These are phyloP conservation scores for Graphium colonna DNA, from an alignment of 2,888 invertebrate genomes.

Conservation along the genomic window DNA sequence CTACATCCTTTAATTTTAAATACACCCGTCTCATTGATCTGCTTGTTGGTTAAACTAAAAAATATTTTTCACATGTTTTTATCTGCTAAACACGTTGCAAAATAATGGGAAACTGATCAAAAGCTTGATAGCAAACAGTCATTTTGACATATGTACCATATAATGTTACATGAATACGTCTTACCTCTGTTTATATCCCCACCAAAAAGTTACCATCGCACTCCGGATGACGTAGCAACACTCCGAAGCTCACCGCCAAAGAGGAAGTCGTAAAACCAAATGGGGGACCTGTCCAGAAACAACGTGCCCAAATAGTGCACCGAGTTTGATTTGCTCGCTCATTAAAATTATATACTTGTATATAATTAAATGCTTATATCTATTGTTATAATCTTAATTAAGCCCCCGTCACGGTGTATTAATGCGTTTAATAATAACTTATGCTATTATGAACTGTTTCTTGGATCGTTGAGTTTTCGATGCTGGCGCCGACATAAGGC, in stretches of 20 bases:
- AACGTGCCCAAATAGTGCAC: conserved; percentile 11
- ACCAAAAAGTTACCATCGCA: too few species aligned
- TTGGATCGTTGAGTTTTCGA: conserved; percentile 56
- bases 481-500: conserved; percentile 38
- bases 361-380: conserved; percentile 36
- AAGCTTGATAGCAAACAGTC: too few species aligned
- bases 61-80: too few species aligned
- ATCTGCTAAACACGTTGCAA: too few species aligned
- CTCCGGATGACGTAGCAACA: conserved; percentile 4
- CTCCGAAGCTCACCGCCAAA: background rate
- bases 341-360: conserved; percentile 30
- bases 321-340: conserved; percentile 26
- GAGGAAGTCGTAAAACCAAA: conserved; percentile 20
- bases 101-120: too few species aligned
- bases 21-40: too few species aligned
- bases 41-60: too few species aligned
- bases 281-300: background rate
- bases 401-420: conserved; percentile 60
- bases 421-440: conserved; percentile 54
- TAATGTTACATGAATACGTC: too few species aligned
- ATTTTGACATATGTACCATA: too few species aligned
- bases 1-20: too few species aligned
- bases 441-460: conserved; percentile 51
- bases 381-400: conserved; percentile 57
- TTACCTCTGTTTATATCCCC: too few species aligned